Evolutionary conservation across 1,140 invertebrate genomes (phyloP).

Genomic region (Apis mellifera): DNA sequence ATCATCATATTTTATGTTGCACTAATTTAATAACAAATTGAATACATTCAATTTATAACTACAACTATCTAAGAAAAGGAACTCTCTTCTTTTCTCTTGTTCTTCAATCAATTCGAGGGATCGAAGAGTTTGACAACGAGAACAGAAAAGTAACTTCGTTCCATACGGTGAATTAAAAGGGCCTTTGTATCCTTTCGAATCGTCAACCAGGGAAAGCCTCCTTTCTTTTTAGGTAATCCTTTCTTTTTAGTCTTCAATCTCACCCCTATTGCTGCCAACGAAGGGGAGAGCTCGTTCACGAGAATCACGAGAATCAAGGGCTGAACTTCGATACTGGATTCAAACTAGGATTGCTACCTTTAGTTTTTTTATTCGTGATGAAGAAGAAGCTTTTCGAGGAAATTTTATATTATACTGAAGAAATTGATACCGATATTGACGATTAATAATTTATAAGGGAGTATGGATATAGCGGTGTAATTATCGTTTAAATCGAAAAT

Average conservation of each 20-base stretch:
- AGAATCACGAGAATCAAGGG: constrained; percentile 7
- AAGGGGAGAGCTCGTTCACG: neutral
- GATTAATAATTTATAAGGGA: no score
- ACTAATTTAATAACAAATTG: no score
- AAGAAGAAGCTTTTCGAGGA: no score
- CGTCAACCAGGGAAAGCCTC: constrained; percentile 12
- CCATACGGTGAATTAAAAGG: constrained; percentile 37
- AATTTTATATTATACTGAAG: no score
- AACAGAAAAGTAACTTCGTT: constrained; percentile 17
- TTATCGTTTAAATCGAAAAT: no score
- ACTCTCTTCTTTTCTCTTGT: neutral
- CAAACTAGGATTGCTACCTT: neutral
- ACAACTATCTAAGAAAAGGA: neutral
- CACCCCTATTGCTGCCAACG: neutral
- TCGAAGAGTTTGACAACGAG: constrained; percentile 36
- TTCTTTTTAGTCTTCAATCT: constrained; percentile 22
- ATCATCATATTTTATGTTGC: neutral
- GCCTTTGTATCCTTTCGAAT: constrained; percentile 44
- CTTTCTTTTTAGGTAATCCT: constrained; percentile 14
- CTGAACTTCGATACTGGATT: neutral
- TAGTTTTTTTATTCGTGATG: no score
- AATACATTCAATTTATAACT: no score
- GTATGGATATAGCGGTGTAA: no score
- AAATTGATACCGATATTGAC: no score
- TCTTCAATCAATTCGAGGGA: constrained; percentile 20